phyloP scores from a whole-genome alignment of 2,797 vertebrate species.

The Coracias cyanogaster region DNA sequence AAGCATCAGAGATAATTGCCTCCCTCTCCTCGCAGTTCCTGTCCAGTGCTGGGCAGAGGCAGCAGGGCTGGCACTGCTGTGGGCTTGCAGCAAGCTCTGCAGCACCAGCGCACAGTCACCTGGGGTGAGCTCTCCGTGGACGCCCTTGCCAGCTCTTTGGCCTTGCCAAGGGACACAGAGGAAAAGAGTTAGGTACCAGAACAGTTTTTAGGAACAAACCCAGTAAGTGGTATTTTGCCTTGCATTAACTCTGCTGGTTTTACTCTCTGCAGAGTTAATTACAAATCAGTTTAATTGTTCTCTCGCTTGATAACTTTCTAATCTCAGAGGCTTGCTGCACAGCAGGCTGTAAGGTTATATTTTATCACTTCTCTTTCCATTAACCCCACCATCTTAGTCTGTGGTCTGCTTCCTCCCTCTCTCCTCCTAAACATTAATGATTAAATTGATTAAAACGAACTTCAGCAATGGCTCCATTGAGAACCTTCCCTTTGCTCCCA shows the following conservation, averaged over 20 bases:
- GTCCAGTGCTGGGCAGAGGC: rapidly evolving
- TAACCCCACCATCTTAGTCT: conserved; percentile 48
- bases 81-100: neutral
- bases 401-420: conserved; percentile 54
- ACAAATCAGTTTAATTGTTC: conserved; percentile 76
- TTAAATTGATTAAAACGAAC: conserved; percentile 70
- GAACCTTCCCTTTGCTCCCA: neutral
- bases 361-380: conserved; percentile 72
- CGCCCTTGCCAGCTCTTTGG: neutral
- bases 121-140: rapidly evolving
- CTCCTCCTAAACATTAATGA: conserved; percentile 28
- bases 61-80: rapidly evolving
- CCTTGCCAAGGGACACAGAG: neutral
- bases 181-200: neutral
- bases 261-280: conserved; percentile 72
- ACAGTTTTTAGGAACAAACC: conserved; percentile 11
- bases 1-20: neutral
- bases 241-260: conserved; percentile 61
- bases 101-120: neutral
- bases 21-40: rapidly evolving
- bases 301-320: conserved; percentile 66
- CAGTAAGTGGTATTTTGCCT: conserved; percentile 31
- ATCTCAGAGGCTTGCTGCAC: conserved; percentile 64
- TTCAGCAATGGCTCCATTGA: neutral
- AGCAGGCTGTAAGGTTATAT: conserved; percentile 70